phyloP scores from a whole-genome alignment of 2,888 invertebrate genomes.

The Steinernema hermaphroditum region DNA sequence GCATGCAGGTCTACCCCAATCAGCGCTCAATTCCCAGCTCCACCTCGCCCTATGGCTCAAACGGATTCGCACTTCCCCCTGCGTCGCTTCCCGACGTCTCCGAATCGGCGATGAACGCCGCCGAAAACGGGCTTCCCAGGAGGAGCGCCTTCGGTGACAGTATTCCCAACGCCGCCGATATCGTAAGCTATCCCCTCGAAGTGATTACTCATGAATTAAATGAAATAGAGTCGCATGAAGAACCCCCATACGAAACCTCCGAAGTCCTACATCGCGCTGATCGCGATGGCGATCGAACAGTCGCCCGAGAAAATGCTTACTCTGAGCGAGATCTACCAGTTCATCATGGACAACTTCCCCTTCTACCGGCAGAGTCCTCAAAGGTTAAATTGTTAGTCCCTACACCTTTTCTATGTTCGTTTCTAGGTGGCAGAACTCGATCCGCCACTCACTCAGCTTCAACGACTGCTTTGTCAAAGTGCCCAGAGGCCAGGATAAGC shows the following conservation, averaged over 20 bases:
- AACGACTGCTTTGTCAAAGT: slow-evolving; percentile 98
- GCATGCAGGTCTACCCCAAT: background rate
- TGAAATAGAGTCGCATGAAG: slow-evolving; percentile 21
- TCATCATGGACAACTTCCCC: slow-evolving; percentile 98
- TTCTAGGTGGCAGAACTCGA: slow-evolving; percentile 98
- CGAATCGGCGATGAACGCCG: background rate
- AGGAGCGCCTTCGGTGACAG: slow-evolving; percentile 7
- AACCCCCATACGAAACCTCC: slow-evolving; percentile 79
- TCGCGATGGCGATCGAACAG: slow-evolving; percentile 99
- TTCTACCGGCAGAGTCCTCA: slow-evolving; percentile 98
- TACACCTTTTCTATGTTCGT: background rate
- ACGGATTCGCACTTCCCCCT: background rate
- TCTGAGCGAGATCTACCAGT: slow-evolving; percentile 95
- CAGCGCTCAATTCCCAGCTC: background rate
- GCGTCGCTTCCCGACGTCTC: background rate
- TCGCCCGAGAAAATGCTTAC: slow-evolving; percentile 94
- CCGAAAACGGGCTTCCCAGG: too few relatives aligned
- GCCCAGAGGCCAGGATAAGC: slow-evolving; percentile 78
- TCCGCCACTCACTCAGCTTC: slow-evolving; percentile 90
- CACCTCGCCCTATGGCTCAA: slow-evolving; percentile 1
- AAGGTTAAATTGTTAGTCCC: slow-evolving; percentile 70
- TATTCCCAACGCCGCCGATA: background rate
- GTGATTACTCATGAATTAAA: too few relatives aligned
- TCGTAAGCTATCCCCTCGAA: background rate
- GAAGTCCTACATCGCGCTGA: slow-evolving; percentile 96